Percentiles rank a stretch among this genome's conserved stretches.
Conservation (phyloP, 2,113 vertebrate genomes). For the Noturus placidus region DNA sequence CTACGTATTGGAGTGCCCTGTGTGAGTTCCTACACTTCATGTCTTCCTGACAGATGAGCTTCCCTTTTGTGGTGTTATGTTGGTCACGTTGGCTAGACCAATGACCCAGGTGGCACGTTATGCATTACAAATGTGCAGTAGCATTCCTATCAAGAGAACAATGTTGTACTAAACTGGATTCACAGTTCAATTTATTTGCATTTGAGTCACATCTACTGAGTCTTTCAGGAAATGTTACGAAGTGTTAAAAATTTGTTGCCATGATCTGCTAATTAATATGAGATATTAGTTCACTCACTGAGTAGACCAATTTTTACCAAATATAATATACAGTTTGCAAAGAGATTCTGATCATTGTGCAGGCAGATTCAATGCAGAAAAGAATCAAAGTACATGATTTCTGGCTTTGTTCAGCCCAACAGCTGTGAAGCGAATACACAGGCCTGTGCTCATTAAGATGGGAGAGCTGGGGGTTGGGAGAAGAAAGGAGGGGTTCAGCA, state of each 20-base stretch:
- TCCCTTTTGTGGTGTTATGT: constrained; percentile 4
- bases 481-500: constrained; percentile 30
- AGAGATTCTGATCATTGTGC: constrained; percentile 1
- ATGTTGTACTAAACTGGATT: constrained; percentile 40
- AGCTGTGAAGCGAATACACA: constrained; percentile 58
- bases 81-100: not conserved
- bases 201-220: not conserved
- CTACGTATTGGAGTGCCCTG: constrained; percentile 18
- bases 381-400: constrained; percentile 40
- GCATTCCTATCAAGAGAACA: constrained; percentile 35
- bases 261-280: not conserved
- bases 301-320: not conserved
- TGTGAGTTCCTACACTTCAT: constrained; percentile 37
- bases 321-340: not conserved
- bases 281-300: not conserved
- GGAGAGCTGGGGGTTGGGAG: constrained; percentile 24
- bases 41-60: constrained; percentile 28
- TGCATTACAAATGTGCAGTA: constrained; percentile 48
- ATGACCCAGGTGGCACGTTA: constrained; percentile 13
- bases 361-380: not conserved
- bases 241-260: not conserved
- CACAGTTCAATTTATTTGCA: constrained; percentile 32
- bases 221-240: not conserved
- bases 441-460: constrained; percentile 52
- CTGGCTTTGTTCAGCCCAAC: constrained; percentile 56